Evolutionary conservation across 2,888 invertebrate species (phyloP).

Genomic region (Apomyelois bistriatella): DNA sequence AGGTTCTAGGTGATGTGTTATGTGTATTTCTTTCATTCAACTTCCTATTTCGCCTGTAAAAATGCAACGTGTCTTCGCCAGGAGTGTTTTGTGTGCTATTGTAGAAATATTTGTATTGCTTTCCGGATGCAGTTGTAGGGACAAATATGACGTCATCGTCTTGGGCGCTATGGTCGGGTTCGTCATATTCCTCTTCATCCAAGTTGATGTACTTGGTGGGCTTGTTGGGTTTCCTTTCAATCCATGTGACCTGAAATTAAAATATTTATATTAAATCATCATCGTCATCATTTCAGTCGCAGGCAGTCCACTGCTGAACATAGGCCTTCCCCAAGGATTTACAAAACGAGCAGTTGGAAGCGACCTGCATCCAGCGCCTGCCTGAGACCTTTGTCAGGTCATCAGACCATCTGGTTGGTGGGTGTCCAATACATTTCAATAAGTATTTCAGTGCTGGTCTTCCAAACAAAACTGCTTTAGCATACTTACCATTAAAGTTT

Average conservation of each 20-base stretch:
- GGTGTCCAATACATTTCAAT: no score
- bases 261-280: not conserved
- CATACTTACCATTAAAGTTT: no score
- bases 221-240: slow-evolving; percentile 50
- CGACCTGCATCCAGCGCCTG: no score
- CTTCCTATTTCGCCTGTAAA: slow-evolving; percentile 49
- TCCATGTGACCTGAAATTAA: slow-evolving; percentile 51
- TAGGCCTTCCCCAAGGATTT: no score
- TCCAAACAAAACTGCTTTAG: no score
- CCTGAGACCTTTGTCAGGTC: no score
- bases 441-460: no score
- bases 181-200: slow-evolving; percentile 40
- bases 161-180: slow-evolving; percentile 34
- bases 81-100: slow-evolving; percentile 31
- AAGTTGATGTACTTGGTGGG: slow-evolving; percentile 55
- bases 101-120: slow-evolving; percentile 52
- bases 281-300: no score
- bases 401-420: no score
- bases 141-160: slow-evolving; percentile 66
- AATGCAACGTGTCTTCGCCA: slow-evolving; percentile 40
- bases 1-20: slow-evolving; percentile 46
- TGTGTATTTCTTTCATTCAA: slow-evolving; percentile 39
- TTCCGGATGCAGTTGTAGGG: slow-evolving; percentile 41
- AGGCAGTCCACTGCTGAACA: no score
- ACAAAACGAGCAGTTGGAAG: no score